Conservation (phyloP, 2,113 vertebrate genomes). For the Eudyptes chrysolophus region DNA sequence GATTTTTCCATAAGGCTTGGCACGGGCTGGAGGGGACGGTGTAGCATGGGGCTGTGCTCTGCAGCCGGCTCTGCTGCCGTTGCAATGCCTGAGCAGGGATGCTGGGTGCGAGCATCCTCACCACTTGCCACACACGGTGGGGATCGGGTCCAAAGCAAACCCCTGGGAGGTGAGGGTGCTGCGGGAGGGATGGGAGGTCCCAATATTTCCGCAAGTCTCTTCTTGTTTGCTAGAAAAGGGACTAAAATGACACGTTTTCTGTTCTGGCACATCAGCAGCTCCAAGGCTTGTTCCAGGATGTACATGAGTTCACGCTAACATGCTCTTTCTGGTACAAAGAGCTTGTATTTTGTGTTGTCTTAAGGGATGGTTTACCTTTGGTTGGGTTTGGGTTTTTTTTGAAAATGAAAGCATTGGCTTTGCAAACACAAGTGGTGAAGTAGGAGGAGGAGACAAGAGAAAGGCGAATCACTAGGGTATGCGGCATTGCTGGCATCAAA, state of each 20-base stretch:
- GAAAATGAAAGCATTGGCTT: neutral
- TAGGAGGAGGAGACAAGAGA: neutral
- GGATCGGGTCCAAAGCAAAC: neutral
- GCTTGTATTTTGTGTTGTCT: neutral
- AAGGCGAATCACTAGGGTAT: neutral
- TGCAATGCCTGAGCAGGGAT: fast-evolving
- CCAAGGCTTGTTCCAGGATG: fast-evolving
- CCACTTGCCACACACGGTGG: fast-evolving
- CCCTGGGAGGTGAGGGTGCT: neutral
- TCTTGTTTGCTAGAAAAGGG: neutral
- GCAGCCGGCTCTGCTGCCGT: fast-evolving
- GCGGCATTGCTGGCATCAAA: fast-evolving
- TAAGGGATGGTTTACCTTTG: neutral
- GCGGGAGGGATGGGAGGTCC: neutral
- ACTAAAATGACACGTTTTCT: neutral
- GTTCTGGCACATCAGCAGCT: neutral
- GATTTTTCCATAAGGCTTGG: neutral
- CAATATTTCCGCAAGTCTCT: fast-evolving
- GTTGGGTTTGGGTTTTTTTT: neutral
- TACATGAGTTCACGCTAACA: fast-evolving
- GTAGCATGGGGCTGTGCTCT: neutral
- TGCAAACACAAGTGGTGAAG: neutral
- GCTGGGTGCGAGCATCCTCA: neutral
- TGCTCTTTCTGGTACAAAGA: neutral
- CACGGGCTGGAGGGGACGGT: fast-evolving